phyloP scores from a whole-genome alignment of 2,888 invertebrate species.

The Epinotia bilunana region DNA sequence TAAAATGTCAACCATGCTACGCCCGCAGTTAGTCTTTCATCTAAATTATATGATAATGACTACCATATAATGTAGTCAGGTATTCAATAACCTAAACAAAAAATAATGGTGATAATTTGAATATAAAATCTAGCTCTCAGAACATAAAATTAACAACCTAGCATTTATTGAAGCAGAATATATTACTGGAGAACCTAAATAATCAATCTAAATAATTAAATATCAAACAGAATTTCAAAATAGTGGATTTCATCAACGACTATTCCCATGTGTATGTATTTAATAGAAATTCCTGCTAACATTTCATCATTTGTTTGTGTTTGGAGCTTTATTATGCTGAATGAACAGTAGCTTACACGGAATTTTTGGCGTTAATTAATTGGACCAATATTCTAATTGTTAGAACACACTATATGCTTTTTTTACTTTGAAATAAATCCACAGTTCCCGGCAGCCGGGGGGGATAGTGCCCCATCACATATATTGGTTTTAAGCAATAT shows the following conservation, averaged over 20 bases:
- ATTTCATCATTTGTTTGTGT: not conserved
- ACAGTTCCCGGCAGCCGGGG: not conserved
- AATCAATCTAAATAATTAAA: not conserved
- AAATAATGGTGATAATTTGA: not conserved
- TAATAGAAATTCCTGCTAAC: not conserved
- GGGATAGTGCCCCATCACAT: not conserved
- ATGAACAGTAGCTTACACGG: not conserved
- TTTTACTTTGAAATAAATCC: not conserved
- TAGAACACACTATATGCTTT: not conserved
- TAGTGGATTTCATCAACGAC: not conserved
- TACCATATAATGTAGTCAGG: not conserved
- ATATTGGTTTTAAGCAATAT: not conserved
- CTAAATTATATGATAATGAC: not conserved
- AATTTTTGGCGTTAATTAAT: not conserved
- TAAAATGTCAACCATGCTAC: too few species aligned
- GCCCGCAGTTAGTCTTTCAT: not conserved
- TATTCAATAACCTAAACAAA: not conserved
- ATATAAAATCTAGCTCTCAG: not conserved
- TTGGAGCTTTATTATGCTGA: not conserved
- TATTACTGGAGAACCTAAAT: not conserved
- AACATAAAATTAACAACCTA: not conserved
- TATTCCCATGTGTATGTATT: not conserved
- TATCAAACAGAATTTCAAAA: not conserved
- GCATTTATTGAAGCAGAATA: not conserved
- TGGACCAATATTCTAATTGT: not conserved